phyloP scores from a whole-genome alignment of 1,140 invertebrate species.

The Oedothorax gibbosus region DNA sequence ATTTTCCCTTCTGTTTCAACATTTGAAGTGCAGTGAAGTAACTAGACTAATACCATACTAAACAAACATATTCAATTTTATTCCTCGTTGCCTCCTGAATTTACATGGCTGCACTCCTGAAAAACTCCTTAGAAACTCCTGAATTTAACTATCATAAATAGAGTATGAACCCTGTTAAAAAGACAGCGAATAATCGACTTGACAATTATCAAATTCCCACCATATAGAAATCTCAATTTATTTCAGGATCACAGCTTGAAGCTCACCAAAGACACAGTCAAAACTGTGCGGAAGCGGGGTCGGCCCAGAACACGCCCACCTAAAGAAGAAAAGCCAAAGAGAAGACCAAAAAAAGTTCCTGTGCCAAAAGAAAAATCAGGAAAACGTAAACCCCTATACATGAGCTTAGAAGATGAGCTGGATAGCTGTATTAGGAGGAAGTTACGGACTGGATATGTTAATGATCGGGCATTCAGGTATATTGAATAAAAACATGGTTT shows the following conservation, averaged over 20 bases:
- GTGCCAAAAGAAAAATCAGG: background rate
- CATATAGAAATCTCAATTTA: background rate
- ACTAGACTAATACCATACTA: too few relatives aligned
- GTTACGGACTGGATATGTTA: conserved; percentile 10
- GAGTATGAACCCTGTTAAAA: too few relatives aligned
- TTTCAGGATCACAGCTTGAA: conserved; percentile 60
- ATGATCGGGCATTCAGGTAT: conserved; percentile 58
- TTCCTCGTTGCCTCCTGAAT: too few relatives aligned
- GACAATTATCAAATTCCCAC: too few relatives aligned
- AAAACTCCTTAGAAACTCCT: too few relatives aligned
- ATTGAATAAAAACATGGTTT: too few relatives aligned
- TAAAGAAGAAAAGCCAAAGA: conserved; percentile 4
- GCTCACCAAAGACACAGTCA: conserved; percentile 21
- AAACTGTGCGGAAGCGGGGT: conserved; percentile 53
- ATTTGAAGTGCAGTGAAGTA: too few relatives aligned
- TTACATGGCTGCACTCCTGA: too few relatives aligned
- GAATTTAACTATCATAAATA: too few relatives aligned
- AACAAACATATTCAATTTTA: too few relatives aligned
- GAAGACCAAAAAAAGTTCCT: background rate
- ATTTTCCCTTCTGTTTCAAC: too few relatives aligned
- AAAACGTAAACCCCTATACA: conserved; percentile 63
- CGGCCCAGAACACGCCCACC: conserved; percentile 60
- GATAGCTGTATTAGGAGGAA: conserved; percentile 64
- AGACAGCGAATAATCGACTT: too few relatives aligned
- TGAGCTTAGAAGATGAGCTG: conserved; percentile 67